These are phyloP conservation scores for Pempheris klunzingeri DNA, from an alignment of 2,797 vertebrate genomes.

Conservation along the genomic window DNA sequence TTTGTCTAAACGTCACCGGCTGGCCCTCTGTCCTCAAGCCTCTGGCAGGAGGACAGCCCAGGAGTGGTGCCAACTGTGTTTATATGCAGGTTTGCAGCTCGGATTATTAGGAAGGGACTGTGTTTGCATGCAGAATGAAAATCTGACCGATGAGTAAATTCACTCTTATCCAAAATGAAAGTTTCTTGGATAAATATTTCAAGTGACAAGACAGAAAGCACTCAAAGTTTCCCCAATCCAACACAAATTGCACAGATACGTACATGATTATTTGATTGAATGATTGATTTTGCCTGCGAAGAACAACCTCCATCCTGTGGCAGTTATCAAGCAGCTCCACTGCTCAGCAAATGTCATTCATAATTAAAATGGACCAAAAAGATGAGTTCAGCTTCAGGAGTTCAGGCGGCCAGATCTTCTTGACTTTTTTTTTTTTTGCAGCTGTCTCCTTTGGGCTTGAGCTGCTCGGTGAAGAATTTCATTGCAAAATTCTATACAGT, in stretches of 20 bases:
- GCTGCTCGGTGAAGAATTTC: conserved; percentile 58
- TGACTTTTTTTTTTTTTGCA: conserved; percentile 48
- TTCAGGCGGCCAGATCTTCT: conserved; percentile 29
- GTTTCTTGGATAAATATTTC: conserved; percentile 12
- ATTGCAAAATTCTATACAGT: conserved; percentile 40
- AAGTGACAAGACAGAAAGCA: conserved; percentile 8
- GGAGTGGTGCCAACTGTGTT: conserved; percentile 59
- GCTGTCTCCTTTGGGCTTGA: not conserved
- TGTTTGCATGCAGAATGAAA: conserved; percentile 32
- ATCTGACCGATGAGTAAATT: conserved; percentile 7
- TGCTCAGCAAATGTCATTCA: conserved; percentile 72
- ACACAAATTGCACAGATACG: conserved; percentile 2
- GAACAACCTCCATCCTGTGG: conserved; percentile 37
- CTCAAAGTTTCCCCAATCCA: not conserved
- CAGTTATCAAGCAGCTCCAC: conserved; percentile 53
- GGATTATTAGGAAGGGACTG: conserved; percentile 38
- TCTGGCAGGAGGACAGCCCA: conserved; percentile 50
- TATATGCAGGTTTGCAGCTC: conserved; percentile 58
- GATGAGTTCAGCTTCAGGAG: conserved; percentile 53
- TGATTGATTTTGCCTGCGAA: conserved; percentile 47
- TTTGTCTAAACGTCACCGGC: conserved; percentile 64
- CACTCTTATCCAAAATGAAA: conserved; percentile 3
- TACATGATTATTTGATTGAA: conserved; percentile 48
- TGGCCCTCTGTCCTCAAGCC: conserved; percentile 54
- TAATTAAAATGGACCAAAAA: conserved; percentile 67